Evolutionary conservation across 2,113 vertebrate genomes (phyloP), one percentile per base, ranked within the genome.

Genomic region (Cricetomys ansorgei): DNA sequence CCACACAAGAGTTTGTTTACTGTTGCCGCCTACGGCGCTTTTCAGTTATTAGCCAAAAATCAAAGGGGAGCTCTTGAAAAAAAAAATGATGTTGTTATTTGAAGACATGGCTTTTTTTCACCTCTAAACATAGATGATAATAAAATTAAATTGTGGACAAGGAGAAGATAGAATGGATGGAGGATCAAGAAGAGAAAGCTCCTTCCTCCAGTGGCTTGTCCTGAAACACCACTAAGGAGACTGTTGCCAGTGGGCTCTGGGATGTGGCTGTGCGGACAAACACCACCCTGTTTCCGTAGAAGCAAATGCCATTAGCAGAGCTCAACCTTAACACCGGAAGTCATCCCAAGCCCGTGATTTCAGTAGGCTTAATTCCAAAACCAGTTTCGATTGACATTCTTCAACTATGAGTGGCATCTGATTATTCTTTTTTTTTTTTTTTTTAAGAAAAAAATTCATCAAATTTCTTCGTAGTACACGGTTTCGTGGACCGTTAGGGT

Each of bases 81-180:
- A 23, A 62, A 37, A 65, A 79, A 62, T 3, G 1, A 80, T 40
- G 76, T 2, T 48, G 59, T 34, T 90, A 37, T 93, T 91, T 85
- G 86, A 88, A 48, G 45, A 94, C 31, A 91, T 96, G 31, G 2
- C 25, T 96, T 96, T 91, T 62, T 43, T 80, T 83, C 16, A 13
- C 34, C 23, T 88, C 45, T 65, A 81, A 94, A 31, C 80, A 88
- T 43, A 67, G 43, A 81, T 43, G 91, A 65, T 45, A 88, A 62
- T 64, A 45, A 83, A 62, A 62, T 85, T 86, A 90, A 94, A 67
- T 86, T 84, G 34, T 85, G 76, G 31, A 91, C 50, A 45, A 73
- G 9, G n/a, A 92, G 65, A 88, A 94, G 37, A 25, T 69, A 31
- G 81, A 43, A 57, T 73, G 37, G 15, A 75, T 23, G 45, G 31